Evolutionary conservation across 2,113 vertebrate species (phyloP).

Genomic region (Mixornis gularis): DNA sequence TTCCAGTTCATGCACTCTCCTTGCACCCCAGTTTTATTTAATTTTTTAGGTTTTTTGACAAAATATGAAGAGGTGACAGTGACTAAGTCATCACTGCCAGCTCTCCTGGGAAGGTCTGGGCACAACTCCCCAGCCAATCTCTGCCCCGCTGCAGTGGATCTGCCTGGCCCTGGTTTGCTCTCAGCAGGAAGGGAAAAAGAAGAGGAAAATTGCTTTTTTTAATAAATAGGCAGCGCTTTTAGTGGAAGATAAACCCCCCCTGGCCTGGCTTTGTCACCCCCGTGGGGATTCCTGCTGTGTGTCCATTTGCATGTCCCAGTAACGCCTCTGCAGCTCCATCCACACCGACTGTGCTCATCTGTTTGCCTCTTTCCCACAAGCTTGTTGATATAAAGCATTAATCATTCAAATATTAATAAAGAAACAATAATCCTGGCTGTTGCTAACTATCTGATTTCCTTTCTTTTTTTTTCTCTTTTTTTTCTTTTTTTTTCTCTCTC

Average conservation of each 20-base stretch:
- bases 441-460: constrained; percentile 88
- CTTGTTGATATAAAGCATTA: constrained; percentile 5
- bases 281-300: background rate
- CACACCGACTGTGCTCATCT: background rate
- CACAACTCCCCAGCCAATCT: background rate
- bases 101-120: background rate
- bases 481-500: constrained; percentile 18
- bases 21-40: background rate
- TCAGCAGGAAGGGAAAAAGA: background rate
- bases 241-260: background rate
- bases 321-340: constrained; percentile 22
- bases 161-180: background rate
- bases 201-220: background rate
- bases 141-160: background rate
- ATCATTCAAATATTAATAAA: constrained; percentile 62
- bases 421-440: constrained; percentile 74
- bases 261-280: background rate
- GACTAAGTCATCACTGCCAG: background rate
- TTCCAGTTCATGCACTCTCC: background rate
- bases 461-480: constrained; percentile 67
- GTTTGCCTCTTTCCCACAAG: constrained; percentile 13
- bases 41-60: background rate
- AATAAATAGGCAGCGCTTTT: rapidly evolving
- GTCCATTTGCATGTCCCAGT: background rate
- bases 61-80: background rate